phyloP scores from a whole-genome alignment of 2,113 vertebrate genomes.

The Malurus alboscapulatus region DNA sequence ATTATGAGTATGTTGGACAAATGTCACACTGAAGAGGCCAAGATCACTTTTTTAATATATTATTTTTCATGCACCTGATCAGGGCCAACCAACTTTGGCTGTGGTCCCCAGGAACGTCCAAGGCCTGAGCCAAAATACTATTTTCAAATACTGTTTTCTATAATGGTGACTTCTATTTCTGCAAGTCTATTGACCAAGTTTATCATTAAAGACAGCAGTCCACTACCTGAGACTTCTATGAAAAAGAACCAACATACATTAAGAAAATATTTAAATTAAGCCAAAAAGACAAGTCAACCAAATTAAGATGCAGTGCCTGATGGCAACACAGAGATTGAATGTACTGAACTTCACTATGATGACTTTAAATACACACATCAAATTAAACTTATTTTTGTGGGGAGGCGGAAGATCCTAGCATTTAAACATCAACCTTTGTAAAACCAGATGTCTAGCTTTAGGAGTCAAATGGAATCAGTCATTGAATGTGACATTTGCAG shows the following conservation, averaged over 20 bases:
- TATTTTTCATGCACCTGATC: not conserved
- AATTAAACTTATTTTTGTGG: not conserved
- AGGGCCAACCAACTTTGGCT: not conserved
- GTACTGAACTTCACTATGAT: not conserved
- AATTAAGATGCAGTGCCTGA: not conserved
- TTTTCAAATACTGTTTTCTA: not conserved
- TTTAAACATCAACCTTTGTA: not conserved
- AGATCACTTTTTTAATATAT: not conserved
- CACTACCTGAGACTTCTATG: not conserved
- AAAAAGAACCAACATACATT: not conserved
- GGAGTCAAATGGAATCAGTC: not conserved
- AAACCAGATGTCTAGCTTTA: not conserved
- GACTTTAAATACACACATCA: rapidly evolving
- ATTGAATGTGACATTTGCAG: not conserved
- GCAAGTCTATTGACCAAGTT: not conserved
- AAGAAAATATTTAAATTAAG: not conserved
- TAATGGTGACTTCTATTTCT: not conserved
- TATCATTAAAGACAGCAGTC: not conserved
- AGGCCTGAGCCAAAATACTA: not conserved
- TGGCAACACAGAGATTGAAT: not conserved
- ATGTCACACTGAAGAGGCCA: not conserved
- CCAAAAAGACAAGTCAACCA: not conserved
- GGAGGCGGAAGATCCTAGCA: not conserved
- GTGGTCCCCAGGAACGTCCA: rapidly evolving
- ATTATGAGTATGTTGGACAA: not conserved